Conservation (phyloP, 2,888 invertebrate species). For the Eledone cirrhosa region DNA sequence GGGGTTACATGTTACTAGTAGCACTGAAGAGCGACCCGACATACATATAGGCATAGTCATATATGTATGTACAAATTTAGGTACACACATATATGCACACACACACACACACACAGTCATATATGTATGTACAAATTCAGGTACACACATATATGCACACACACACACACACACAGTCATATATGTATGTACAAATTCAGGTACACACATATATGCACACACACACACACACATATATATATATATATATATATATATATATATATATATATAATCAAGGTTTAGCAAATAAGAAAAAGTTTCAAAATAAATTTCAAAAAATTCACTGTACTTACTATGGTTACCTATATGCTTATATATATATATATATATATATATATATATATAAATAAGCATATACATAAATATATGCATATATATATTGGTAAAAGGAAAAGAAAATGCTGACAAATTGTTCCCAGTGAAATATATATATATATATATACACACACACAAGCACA, state of each 20-base stretch:
- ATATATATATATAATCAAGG: conserved; percentile 6
- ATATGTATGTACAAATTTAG: not conserved
- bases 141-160: not conserved
- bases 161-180: not conserved
- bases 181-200: not conserved
- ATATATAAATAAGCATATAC: too few relatives aligned
- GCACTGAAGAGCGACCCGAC: too few relatives aligned
- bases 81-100: not conserved
- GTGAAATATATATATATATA: not conserved
- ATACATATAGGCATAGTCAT: too few relatives aligned
- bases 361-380: too few relatives aligned
- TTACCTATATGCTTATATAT: too few relatives aligned
- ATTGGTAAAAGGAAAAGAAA: too few relatives aligned
- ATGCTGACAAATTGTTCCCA: too few relatives aligned
- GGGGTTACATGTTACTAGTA: too few relatives aligned
- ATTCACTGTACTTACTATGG: too few relatives aligned
- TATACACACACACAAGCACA: not conserved
- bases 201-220: not conserved
- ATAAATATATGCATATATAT: too few relatives aligned
- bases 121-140: not conserved
- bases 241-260: not conserved
- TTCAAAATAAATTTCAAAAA: too few relatives aligned
- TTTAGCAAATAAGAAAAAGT: not conserved
- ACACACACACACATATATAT: not conserved
- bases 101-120: not conserved